A percentile compares a stretch with the other conserved stretches of the same genome.
Evolutionary conservation across 53 echinoderm and acorn worm species (phyloP).

Genomic region (Holothuria scabra): DNA sequence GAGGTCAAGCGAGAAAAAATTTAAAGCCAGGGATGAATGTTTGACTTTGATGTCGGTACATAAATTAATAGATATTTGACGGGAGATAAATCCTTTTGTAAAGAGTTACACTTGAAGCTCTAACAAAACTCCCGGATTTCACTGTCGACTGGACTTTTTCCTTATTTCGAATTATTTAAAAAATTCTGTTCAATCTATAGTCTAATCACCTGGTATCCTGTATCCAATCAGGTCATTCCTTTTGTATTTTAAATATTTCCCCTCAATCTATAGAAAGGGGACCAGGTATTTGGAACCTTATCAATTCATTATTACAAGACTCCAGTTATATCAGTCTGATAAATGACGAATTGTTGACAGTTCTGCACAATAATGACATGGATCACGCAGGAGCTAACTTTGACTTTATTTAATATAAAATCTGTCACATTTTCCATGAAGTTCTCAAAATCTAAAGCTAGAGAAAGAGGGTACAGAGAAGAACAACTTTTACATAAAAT

Average conservation of each 20-base stretch:
- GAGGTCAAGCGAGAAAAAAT: neutral
- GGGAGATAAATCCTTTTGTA: neutral
- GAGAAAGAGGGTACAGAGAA: neutral
- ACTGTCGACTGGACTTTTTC: too few species aligned
- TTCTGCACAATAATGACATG: neutral
- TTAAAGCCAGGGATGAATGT: neutral
- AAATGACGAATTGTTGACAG: neutral
- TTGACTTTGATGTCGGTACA: too few species aligned
- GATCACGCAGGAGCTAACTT: neutral
- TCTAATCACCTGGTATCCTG: too few species aligned
- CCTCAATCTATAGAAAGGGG: neutral
- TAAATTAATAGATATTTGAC: neutral
- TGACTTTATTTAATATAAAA: neutral
- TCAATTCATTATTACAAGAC: neutral
- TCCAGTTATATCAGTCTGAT: neutral
- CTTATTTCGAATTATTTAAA: neutral
- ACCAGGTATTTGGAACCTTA: neutral
- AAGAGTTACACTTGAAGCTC: neutral
- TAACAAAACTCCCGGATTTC: neutral
- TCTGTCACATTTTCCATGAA: neutral
- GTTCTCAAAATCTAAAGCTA: neutral
- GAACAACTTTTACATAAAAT: neutral
- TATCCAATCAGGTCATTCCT: neutral
- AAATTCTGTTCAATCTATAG: neutral
- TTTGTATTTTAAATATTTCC: neutral